Base-by-base conservation (phyloP, 2,113 vertebrate genomes). In the Antennarius striatus region DNA sequence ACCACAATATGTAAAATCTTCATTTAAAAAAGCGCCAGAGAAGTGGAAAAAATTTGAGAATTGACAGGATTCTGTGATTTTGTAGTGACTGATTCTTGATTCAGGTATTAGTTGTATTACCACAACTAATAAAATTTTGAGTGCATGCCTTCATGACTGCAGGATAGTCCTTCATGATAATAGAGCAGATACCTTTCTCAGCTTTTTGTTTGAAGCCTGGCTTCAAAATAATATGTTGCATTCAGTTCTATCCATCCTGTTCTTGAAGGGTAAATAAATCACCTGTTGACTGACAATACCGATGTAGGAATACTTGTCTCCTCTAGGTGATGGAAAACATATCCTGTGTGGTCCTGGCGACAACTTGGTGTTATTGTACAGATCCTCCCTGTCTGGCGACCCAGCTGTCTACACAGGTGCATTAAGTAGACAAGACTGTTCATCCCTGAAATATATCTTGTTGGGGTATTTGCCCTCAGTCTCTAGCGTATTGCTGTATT, bases 311-410 rank as follows among this genome's bases (percentile, higher is more conserved):
- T 43, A 51, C 56, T 69, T 75, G 22, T 82, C 10, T 81, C 84
- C 68, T 58, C 39, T 56, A 98, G 95, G 94, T 16, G 92, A 95
- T 68, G 96, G 95, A 74, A 92, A 89, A 61, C 81, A 87, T 61
- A 83, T 96, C 77, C 93, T 95, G 81, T 97, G 95, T 47, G 94
- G 95, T 82, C 83, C 94, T 69, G 93, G 93, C 79, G 93, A 95
- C 89, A 90, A 76, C 72, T 88, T 92, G 13, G 71, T 93, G 13
- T 82, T 95, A 54, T 58, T 94, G 81, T 92, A 95, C 71, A 90
- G 47, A 59, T 93, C 94, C 15, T 86, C 79, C 28, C 91, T 97
- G 3, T 77, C 71, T 3, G 76, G 90, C 45, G 78, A 51, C 0
- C 92, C 85, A 53, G 80, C 84, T 73, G 90, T 92, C 71, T 94